Evolutionary conservation across 2,113 vertebrate genomes (phyloP), one percentile per base, ranked within the genome.

Genomic region (Mionectes macconnelli): DNA sequence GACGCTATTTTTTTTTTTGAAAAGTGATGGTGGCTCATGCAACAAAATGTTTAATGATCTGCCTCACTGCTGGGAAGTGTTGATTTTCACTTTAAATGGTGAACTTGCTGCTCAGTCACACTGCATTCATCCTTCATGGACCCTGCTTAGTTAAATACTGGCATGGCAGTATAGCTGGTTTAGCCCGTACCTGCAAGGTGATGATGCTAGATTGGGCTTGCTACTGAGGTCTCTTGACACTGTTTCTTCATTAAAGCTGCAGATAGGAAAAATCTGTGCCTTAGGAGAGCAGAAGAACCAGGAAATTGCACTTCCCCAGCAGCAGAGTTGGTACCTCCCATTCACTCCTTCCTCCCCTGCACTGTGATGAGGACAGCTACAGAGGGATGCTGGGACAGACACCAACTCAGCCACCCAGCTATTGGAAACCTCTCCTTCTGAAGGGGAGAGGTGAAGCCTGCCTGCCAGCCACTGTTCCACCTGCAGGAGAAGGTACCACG

Each of bases 1-100:
- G 1, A 85, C 87, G 79, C 77, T n/a, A n/a, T n/a, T n/a, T 67
- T 91, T 90, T 84, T 95, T 95, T 94, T 68, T 87, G 91, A 94
- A 79, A 94, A 96, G 80, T 69, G 74, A 40, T 77, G 49, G 81
- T 89, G 96, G 87, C 87, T 94, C 57, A 52, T 40, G 45, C 53
- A 89, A 75, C 42, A 81, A 84, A 89, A 94, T 73, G 67, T 87
- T 91, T 95, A 94, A 94, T 93, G 81, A 82, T 84, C 67, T 79
- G 57, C 83, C 78, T 79, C 63, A 21, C 63, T 79, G 77, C 66
- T 83, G 74, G 84, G 60, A 96, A 95, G 62, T 45, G 87, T 77
- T 75, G 92, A 92, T 96, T 94, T 97, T 94, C 72, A 63, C 90
- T 94, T 85, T 94, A 85, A 94, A 67, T 16, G 31, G 62, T 70